Evolutionary conservation across 2,113 vertebrate genomes (phyloP), one percentile per base, ranked within the genome.

Genomic region (Proterorhinus semilunaris): DNA sequence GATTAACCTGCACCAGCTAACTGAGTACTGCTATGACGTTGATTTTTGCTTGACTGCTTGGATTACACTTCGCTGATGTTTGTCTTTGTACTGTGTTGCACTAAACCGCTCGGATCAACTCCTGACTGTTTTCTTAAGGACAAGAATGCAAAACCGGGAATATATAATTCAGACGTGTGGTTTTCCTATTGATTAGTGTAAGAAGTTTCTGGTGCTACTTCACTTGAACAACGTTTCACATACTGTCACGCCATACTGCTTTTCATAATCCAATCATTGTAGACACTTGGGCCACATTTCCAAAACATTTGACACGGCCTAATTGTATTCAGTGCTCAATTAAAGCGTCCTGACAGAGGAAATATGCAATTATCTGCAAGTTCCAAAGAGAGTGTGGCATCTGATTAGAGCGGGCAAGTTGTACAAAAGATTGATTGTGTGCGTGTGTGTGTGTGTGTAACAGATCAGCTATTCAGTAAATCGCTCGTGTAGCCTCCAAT

Each of bases 401-500:
- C 74, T 71, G 76, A 84, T 81, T 67, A 52, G 5, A 76, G 67
- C 15, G 63, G 27, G 46, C 47, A 71, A 10, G 63, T 66, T 68
- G 71, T 69, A 75, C 61, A 62, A 77, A 76, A 42, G 59, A 87
- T 84, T 62, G 79, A 87, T 86, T 79, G 59, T 76, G 75, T 13
- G 11, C 73, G 62, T 80, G 72, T 36, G 4, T 36, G 27, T 36
- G 27, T 36, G 27, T 36, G 75, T 55, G 79, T 77, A 82, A 80
- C 78, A 66, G 62, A 67, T 17, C 57, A 42, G 0, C 72, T 80
- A 9, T 75, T 89, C 70, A 81, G 78, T 73, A 87, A 85, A 82
- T 83, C 65, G 12, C 75, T 85, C 79, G 57, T 81, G 78, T 54
- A 65, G 57, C 58, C 68, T 73, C 84, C 79, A 86, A 82, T 87